Percentiles rank a stretch among this genome's conserved stretches.
Conservation (phyloP, 2,888 invertebrate species). For the Lampropteryx suffumata region DNA sequence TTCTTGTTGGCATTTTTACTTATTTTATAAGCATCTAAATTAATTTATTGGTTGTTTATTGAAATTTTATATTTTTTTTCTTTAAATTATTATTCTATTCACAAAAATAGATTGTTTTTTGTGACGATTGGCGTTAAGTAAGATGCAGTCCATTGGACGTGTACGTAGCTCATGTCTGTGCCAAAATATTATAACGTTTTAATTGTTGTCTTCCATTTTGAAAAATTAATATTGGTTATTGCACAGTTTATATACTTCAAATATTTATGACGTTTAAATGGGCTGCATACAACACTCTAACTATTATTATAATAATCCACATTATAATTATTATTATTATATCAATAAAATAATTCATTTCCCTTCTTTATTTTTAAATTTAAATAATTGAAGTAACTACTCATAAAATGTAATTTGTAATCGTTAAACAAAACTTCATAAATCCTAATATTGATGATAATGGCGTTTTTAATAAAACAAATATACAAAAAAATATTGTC, state of each 20-base stretch:
- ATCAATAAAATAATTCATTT: conserved; percentile 65
- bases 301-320: conserved; percentile 45
- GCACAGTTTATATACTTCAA: conserved; percentile 21
- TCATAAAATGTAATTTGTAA: conserved; percentile 77
- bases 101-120: conserved; percentile 60
- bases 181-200: conserved; percentile 55
- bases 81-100: conserved; percentile 76
- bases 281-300: conserved; percentile 51
- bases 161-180: conserved; percentile 50
- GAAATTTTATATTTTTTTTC: conserved; percentile 74
- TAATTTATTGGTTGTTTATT: conserved; percentile 83
- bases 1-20: conserved; percentile 83
- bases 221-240: conserved; percentile 29
- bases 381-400: conserved; percentile 78
- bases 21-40: conserved; percentile 82
- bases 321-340: conserved; percentile 51
- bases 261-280: conserved; percentile 40
- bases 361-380: conserved; percentile 68
- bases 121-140: conserved; percentile 70
- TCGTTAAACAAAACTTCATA: conserved; percentile 82
- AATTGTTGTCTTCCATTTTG: conserved; percentile 61
- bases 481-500: conserved; percentile 74
- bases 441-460: conserved; percentile 83
- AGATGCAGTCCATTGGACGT: conserved; percentile 68
- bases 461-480: conserved; percentile 83